Conservation (phyloP, 2,113 vertebrate species). For the Chaenogobius annularis region DNA sequence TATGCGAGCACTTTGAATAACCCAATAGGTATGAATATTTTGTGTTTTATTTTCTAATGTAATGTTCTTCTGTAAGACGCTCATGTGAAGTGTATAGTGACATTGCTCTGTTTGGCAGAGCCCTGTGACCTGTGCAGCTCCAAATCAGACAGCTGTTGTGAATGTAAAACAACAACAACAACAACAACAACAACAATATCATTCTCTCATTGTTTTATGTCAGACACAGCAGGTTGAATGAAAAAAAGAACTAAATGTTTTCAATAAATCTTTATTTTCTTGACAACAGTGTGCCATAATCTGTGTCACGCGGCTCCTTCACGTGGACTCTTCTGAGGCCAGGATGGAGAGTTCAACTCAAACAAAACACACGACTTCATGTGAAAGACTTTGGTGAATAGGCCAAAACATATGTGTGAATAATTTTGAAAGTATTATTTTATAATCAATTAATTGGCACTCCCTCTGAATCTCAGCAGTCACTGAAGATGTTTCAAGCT, state of each 20-base stretch:
- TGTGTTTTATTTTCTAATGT: neutral
- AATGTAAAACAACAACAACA: neutral
- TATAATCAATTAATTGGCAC: no score
- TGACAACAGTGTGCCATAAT: neutral
- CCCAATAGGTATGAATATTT: neutral
- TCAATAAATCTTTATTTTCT: constrained; percentile 1
- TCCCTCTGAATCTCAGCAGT: neutral
- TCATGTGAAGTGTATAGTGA: neutral
- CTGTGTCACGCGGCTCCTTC: neutral
- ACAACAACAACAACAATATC: no score
- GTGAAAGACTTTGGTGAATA: no score
- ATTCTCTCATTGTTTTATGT: neutral
- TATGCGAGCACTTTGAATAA: neutral
- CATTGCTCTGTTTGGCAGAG: neutral
- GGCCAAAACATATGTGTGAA: no score
- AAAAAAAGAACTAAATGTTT: neutral
- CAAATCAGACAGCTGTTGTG: neutral
- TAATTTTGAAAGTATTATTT: no score
- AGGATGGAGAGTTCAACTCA: no score
- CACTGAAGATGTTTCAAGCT: neutral
- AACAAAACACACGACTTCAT: no score
- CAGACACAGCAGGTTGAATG: neutral
- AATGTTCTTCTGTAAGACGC: neutral
- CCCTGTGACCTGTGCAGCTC: neutral
- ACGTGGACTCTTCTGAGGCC: no score